Evolutionary conservation across 2,797 vertebrate species (phyloP).

Genomic region (Yasuhikotakia modesta): DNA sequence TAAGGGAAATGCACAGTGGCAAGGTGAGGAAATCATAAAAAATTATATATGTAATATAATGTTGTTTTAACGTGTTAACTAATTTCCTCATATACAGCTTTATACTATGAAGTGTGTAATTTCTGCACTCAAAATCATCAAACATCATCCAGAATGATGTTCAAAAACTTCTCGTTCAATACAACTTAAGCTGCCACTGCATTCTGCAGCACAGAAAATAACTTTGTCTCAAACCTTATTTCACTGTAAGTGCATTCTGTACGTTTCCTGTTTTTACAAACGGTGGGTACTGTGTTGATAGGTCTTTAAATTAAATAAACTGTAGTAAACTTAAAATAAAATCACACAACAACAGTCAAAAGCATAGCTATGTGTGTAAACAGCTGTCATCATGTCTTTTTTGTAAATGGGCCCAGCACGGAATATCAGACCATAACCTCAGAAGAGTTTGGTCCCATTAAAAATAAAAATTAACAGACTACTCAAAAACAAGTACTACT

Average conservation of each 20-base stretch:
- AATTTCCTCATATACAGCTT: neutral
- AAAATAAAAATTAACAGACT: constrained; percentile 8
- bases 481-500: constrained; percentile 55
- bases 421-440: constrained; percentile 31
- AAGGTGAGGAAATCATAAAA: neutral
- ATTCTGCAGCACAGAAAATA: neutral
- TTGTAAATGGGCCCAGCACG: constrained; percentile 31
- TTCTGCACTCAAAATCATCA: neutral
- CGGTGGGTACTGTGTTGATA: neutral
- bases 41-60: no score
- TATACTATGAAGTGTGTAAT: constrained; percentile 10
- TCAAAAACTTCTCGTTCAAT: constrained; percentile 3
- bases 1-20: constrained; percentile 45
- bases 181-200: neutral
- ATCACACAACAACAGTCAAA: neutral
- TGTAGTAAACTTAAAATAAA: neutral
- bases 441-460: constrained; percentile 35
- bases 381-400: constrained; percentile 4
- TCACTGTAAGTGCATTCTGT: neutral
- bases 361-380: constrained; percentile 31
- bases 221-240: neutral
- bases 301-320: no score
- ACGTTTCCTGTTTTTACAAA: neutral
- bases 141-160: constrained; percentile 4
- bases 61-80: neutral